Evolutionary conservation across 2,797 vertebrate species (phyloP), one percentile per base, ranked within the genome.

Genomic region (Halcyon leucocephala): DNA sequence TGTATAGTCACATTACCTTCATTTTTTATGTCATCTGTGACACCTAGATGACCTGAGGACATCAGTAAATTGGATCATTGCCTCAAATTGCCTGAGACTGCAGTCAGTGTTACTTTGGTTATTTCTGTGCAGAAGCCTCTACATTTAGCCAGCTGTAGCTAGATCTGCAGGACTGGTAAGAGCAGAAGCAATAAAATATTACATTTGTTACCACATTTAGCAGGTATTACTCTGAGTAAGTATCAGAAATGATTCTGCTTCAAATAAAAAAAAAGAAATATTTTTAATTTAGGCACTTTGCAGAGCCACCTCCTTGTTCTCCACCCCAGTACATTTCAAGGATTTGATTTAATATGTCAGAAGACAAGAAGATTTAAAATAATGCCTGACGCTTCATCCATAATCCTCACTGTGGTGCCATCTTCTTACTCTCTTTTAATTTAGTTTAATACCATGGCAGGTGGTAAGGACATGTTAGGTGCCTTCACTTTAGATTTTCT

Each of bases 341-440:
- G 74, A 64, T 74, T 62, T 89, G 35, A 88, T 95, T 86, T 86
- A 66, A 86, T 24, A 21, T 89, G 86, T 90, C 73, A 85, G 65
- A 92, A 89, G 57, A 94, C 46, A 84, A 73, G 76, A 84, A 80
- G 60, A 78, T 85, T 87, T 93, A 87, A 95, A 94, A 96, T 81
- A 95, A 82, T 76, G 17, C 42, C 65, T 96, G 91, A 58, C 78
- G 89, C 12, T 49, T 73, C 60, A 88, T 92, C 44, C 66, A 77
- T 89, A 95, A 84, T 82, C 39, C 69, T 93, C 33, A 64, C 55
- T 49, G 33, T 58, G 19, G 19, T 82, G 52, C 52, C 44, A 61
- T 72, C 20, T 82, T 91, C 60, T 77, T 69, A 12, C 7, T 37
- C 31, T 85, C 33, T 55, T 84, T 89, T 76, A 49, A 52, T 92